Evolutionary conservation across 2,888 invertebrate species (phyloP), one percentile per base, ranked within the genome.

Genomic region (Acronicta aceris): DNA sequence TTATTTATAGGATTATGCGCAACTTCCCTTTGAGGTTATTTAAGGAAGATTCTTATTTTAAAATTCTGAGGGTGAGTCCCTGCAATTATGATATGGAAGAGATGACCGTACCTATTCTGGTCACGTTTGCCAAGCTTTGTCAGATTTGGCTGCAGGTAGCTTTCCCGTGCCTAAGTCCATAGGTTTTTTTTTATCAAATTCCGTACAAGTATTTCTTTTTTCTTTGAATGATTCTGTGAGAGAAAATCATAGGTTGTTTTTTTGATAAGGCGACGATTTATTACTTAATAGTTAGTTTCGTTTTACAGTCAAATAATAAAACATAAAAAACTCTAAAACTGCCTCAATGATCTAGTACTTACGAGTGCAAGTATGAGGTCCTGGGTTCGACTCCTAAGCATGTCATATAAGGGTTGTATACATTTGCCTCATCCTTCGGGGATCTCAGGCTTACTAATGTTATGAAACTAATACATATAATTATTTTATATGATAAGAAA

Each of bases 91-190:
- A 89, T 90, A 89, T 85, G 84, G 82, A 82, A 79, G 81, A 81
- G 76, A 72, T 83, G 83, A 83, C 86, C 82, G 71, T 2, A 61
- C 51, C 61, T 63, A 92, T 92, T 91, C 90, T 65, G 57, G 83
- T 91, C 93, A 93, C 93, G 93, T 91, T 69, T 73, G 67, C 78
- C 78, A 81, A 85, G 83, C 87, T 87, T 87, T 88, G 86, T 88
- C 87, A 90, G 88, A 90, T 90, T 88, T 87, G 84, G 87, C 81
- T 77, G 78, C 83, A 86, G 84, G 85, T 87, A 84, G 76, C 76
- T 74, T 81, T 78, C 74, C 72, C 58, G 64, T 56, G 50, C 59
- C 55, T 57, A 38, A 60, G 58, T 46, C 56, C 45, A 63, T 63
- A 50, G 45, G 46, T 48, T 57, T 65, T 59, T 58, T 71, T 55